These are phyloP conservation scores for Catagonus wagneri DNA, from an alignment of 2,113 vertebrate genomes.

Conservation along the genomic window DNA sequence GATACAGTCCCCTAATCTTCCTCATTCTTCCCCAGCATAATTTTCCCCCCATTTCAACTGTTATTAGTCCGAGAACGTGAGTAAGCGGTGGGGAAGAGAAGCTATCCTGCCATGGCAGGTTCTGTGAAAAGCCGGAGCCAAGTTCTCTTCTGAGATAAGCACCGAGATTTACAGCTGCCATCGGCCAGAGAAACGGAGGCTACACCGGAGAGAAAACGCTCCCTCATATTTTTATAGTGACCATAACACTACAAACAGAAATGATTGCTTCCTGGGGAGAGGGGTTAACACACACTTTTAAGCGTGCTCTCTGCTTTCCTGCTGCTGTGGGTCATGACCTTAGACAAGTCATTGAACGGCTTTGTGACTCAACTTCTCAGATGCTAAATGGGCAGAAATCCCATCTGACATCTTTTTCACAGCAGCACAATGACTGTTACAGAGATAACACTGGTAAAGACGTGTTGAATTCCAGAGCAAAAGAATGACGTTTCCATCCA, in stretches of 20 bases:
- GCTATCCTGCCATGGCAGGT: not conserved
- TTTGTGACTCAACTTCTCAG: conserved; percentile 57
- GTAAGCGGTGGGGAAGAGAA: not conserved
- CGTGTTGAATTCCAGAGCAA: not conserved
- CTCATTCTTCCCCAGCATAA: conserved; percentile 61
- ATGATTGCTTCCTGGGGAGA: not conserved
- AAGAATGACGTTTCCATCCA: not conserved
- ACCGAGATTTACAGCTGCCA: not conserved
- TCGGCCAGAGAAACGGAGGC: not conserved
- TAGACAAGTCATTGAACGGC: conserved; percentile 23
- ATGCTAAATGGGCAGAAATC: conserved; percentile 38
- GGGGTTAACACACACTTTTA: not conserved
- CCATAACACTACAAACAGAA: not conserved
- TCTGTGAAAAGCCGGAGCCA: conserved; percentile 9
- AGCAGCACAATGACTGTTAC: not conserved
- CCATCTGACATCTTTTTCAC: not conserved
- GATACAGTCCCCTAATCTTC: conserved; percentile 55
- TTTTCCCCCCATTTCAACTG: conserved; percentile 40
- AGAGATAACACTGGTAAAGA: not conserved
- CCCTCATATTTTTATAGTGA: not conserved
- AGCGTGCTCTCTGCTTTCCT: not conserved
- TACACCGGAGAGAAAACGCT: not conserved
- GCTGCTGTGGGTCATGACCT: not conserved
- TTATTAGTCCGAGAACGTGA: conserved; percentile 54
- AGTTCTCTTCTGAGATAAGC: conserved; percentile 26